Percentiles rank a stretch among this genome's conserved stretches.
These are phyloP conservation scores for Lasioglossum calceatum DNA, from an alignment of 2,888 invertebrate genomes.

Conservation along the genomic window DNA sequence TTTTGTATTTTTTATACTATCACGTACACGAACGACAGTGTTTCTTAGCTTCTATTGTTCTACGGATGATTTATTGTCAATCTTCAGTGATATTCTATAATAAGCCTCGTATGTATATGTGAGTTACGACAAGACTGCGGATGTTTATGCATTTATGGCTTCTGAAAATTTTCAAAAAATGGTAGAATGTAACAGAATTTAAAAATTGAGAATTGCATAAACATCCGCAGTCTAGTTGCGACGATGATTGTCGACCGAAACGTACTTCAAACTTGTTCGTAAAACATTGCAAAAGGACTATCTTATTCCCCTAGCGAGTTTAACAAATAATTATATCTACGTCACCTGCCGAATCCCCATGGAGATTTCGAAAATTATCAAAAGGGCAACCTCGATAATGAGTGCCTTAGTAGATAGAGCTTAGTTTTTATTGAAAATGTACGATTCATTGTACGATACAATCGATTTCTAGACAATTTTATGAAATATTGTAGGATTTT, in stretches of 20 bases:
- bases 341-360: conserved; percentile 34
- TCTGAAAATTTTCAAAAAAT: too few species aligned
- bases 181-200: too few species aligned
- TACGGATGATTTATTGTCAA: background rate
- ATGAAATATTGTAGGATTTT: background rate
- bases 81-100: conserved; percentile 21
- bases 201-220: too few species aligned
- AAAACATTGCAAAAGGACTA: conserved; percentile 26
- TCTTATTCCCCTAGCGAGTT: background rate
- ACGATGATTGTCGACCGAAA: conserved; percentile 6
- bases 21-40: background rate
- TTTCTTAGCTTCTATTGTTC: background rate
- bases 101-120: background rate
- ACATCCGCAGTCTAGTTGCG: background rate
- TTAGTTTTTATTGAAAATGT: conserved; percentile 43
- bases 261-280: conserved; percentile 14
- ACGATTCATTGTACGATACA: conserved; percentile 3
- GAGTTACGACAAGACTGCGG: background rate
- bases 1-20: conserved; percentile 36
- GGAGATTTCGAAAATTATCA: conserved; percentile 40
- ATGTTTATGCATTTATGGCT: too few species aligned
- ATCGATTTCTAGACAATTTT: conserved; percentile 14
- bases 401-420: conserved; percentile 67
- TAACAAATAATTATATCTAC: conserved; percentile 7
- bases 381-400: conserved; percentile 59